Percentiles rank a stretch among this genome's conserved stretches.
Conservation (phyloP, 2,113 vertebrate species). For the Apteryx mantelli region DNA sequence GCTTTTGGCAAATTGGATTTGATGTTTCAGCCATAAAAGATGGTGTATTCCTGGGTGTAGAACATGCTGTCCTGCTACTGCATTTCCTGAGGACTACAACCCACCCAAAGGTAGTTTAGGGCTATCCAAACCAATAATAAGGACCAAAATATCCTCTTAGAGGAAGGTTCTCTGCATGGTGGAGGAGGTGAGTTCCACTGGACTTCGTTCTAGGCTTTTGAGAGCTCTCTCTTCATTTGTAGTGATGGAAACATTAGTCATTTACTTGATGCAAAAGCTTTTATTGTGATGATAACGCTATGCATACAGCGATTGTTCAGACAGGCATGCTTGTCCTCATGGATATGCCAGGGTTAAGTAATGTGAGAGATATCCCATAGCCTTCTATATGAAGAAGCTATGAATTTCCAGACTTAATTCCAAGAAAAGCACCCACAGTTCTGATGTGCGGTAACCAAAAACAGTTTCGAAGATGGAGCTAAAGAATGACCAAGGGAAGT, state of each 20-base stretch:
- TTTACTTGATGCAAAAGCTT: background rate
- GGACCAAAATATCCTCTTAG: background rate
- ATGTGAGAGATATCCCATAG: no score
- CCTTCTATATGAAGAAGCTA: background rate
- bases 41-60: background rate
- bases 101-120: background rate
- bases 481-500: background rate
- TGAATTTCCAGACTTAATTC: constrained; percentile 16
- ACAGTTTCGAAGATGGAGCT: background rate
- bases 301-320: background rate
- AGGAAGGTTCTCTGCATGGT: background rate
- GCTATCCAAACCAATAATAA: background rate
- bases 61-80: background rate
- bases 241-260: background rate
- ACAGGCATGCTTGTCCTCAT: background rate
- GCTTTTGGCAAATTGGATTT: background rate
- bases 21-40: background rate
- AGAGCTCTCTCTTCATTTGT: background rate
- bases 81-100: background rate
- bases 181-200: background rate
- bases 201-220: background rate
- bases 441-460: background rate
- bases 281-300: background rate
- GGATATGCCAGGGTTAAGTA: background rate
- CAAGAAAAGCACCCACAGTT: background rate